A percentile compares a stretch with the other conserved stretches of the same genome.
phyloP scores from a whole-genome alignment of 2,888 invertebrate genomes.

The Linnaemya tessellans region DNA sequence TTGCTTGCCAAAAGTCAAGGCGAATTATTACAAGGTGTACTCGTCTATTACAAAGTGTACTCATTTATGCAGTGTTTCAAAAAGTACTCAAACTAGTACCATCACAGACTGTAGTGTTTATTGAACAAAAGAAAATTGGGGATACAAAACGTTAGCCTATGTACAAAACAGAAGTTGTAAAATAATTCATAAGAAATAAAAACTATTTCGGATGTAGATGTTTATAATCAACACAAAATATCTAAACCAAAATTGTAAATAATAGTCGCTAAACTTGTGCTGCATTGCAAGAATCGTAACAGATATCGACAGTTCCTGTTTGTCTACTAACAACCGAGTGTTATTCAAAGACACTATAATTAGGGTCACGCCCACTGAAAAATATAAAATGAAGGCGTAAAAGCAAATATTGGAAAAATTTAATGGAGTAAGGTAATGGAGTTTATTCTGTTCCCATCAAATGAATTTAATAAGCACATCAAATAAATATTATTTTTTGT shows the following conservation, averaged over 20 bases:
- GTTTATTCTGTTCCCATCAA: not conserved
- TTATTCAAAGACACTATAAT: not conserved
- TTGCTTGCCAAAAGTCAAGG: too few relatives aligned
- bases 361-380: constrained; percentile 72
- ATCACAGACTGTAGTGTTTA: not conserved
- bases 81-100: too few relatives aligned
- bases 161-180: constrained; percentile 43
- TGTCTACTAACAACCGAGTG: not conserved
- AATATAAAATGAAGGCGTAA: constrained; percentile 66
- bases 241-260: constrained; percentile 7
- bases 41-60: too few relatives aligned
- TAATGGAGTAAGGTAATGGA: constrained; percentile 48
- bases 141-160: too few relatives aligned
- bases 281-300: not conserved
- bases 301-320: not conserved
- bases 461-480: not conserved
- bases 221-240: not conserved
- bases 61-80: too few relatives aligned
- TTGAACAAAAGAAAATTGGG: constrained; percentile 1
- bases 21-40: too few relatives aligned
- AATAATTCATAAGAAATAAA: constrained; percentile 61
- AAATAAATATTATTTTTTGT: constrained; percentile 14
- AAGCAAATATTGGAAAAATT: constrained; percentile 24
- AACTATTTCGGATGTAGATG: constrained; percentile 51
- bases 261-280: not conserved